Base-by-base conservation (phyloP, 1,140 invertebrate species). In the Trialeurodes vaporariorum region DNA sequence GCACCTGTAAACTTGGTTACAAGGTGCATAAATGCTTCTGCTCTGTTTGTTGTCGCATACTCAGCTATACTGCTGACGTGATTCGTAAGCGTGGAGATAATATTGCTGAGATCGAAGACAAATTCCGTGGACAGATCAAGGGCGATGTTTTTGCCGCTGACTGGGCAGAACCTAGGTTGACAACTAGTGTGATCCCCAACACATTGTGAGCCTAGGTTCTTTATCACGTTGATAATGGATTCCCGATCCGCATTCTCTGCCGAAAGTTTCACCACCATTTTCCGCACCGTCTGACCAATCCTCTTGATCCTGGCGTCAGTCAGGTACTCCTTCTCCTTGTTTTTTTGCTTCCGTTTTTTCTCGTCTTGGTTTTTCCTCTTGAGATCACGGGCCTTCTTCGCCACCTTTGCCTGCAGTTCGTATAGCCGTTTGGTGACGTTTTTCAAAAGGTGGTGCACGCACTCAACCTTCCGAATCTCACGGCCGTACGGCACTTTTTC, bases 401-500 rank as follows among this genome's bases (percentile, higher is more conserved):
- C 17, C 34, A 9, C 5, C 34, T 49, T 49, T n/a, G n/a, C n/a
- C 34, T 49, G 34, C 17, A 49, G 34, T 49, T 49, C 5, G 34
- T 9, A 49, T 17, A 49, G 34, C 5, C 17, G 34, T 17, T 49
- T 49, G 5, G 5, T 49, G 5, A 9, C 5, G 17, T 49, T 49
- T 49, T 49, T 49, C 5, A 49, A 17, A 2, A 65, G 49, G 9
- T 65, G 64, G 12, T 65, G 40, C 12, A 25, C 49, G 25, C 64
- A 65, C 25, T 65, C 64, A 13, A 59, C 49, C 26, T 65, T 65
- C 9, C 26, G 22, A 25, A 65, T 25, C 17, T 65, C 49, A 25
- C 27, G n/a, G 22, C 40, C 64, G 27, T 65, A 65, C 11, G 64
- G 25, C 0, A 65, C 49, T 2, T 65, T 65, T 24, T 65, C 64